These are phyloP conservation scores for Nomia melanderi DNA, from an alignment of 1,140 invertebrate genomes.

Conservation along the genomic window DNA sequence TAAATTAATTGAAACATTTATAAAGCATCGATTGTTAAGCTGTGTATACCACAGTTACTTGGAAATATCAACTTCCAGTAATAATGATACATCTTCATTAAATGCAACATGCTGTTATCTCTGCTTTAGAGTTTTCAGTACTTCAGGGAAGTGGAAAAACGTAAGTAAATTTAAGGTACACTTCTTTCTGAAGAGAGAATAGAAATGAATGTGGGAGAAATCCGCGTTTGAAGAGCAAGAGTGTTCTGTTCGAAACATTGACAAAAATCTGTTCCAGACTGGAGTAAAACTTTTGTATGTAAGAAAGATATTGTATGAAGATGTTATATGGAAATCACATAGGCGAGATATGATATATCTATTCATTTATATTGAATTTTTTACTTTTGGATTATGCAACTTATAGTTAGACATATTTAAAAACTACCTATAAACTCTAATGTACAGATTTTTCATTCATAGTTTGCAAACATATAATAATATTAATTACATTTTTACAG, in stretches of 20 bases:
- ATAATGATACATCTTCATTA: constrained; percentile 20
- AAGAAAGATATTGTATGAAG: constrained; percentile 32
- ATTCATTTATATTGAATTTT: constrained; percentile 47
- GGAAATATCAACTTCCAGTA: not conserved
- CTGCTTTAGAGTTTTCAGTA: constrained; percentile 64
- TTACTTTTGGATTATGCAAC: constrained; percentile 55
- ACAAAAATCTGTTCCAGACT: constrained; percentile 32
- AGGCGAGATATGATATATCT: constrained; percentile 43
- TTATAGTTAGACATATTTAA: not conserved
- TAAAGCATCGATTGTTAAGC: not conserved
- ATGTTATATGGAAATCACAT: constrained; percentile 44
- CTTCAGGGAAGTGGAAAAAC: constrained; percentile 36
- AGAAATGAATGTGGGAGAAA: constrained; percentile 17
- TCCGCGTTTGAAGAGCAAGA: constrained; percentile 27
- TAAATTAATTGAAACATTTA: not conserved
- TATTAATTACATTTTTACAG: not conserved
- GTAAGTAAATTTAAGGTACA: constrained; percentile 59
- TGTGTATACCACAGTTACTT: not conserved
- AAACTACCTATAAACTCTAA: not conserved
- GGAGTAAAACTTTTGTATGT: constrained; percentile 48
- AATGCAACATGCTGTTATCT: constrained; percentile 71
- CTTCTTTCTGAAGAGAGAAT: constrained; percentile 32
- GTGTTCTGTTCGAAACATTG: constrained; percentile 22
- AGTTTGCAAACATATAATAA: not conserved
- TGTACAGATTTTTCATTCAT: not conserved